These are phyloP conservation scores for Boleophthalmus pectinirostris DNA, from an alignment of 2,113 vertebrate genomes.

Conservation along the genomic window DNA sequence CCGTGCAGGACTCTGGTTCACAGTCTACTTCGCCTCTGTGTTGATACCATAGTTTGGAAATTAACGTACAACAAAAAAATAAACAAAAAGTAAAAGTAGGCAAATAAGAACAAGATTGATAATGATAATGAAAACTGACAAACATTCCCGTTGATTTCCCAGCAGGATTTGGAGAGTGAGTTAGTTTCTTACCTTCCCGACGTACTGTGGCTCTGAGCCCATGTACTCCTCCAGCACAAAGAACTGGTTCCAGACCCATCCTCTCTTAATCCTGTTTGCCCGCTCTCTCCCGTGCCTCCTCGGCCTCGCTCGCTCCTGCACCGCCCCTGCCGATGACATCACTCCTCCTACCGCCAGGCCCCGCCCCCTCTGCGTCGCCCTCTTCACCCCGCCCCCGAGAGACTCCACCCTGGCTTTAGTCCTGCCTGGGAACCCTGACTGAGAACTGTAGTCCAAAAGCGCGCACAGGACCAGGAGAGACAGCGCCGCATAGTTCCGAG, in stretches of 20 bases:
- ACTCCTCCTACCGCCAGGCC: not conserved
- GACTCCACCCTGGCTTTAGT: slow-evolving; percentile 27
- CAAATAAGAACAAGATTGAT: no score
- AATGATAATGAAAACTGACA: no score
- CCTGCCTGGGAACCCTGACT: slow-evolving; percentile 67
- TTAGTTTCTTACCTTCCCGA: slow-evolving; percentile 87
- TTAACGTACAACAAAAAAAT: no score
- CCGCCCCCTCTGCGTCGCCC: not conserved
- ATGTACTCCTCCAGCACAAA: slow-evolving; percentile 97
- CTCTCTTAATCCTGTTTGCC: slow-evolving; percentile 85
- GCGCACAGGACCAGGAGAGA: slow-evolving; percentile 89
- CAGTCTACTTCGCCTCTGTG: no score
- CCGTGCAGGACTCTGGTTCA: no score
- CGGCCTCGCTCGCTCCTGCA: not conserved
- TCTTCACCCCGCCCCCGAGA: not conserved
- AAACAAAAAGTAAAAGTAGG: no score
- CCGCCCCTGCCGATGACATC: not conserved
- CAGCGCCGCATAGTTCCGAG: slow-evolving; percentile 87
- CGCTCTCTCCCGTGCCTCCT: slow-evolving; percentile 46
- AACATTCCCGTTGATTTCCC: no score
- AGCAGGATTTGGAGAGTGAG: not conserved
- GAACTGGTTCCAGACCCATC: slow-evolving; percentile 98
- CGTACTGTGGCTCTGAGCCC: slow-evolving; percentile 93
- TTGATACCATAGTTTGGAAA: no score
- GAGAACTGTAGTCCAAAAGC: slow-evolving; percentile 88